Evolutionary conservation across 2,113 vertebrate species (phyloP), one percentile per base, ranked within the genome.

Genomic region (Balaeniceps rex): DNA sequence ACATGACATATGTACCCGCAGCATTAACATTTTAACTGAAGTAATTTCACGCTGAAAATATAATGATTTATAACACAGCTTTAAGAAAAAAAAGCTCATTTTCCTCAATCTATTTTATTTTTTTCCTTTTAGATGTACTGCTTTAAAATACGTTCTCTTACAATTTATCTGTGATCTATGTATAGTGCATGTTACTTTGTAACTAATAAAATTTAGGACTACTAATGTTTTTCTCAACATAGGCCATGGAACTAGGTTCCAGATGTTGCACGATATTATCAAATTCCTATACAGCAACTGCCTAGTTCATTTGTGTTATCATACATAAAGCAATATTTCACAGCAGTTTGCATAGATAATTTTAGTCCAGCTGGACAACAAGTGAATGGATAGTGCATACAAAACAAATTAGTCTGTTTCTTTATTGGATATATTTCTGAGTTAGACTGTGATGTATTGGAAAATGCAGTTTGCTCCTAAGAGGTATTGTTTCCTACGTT

Each of bases 21-120:
- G n/a, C 31, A 79, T 91, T 92, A 94, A 90, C 85, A 93, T 92
- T 97, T 93, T 96, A 96, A 97, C 81, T 84, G 63, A 61, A 94
- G 77, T 92, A 80, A 91, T 93, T 90, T 89, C 96, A 97, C 2
- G 31, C 44, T 94, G 58, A 81, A 97, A 95, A 94, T 76, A 78
- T 8, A 90, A 87, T 87, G 63, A 96, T 94, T 97, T 96, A 88
- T 78, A 93, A 74, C 38, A 79, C 51, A 76, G 57, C 49, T 96
- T 96, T 93, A 82, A 70, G 83, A 51, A 68, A 72, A 79, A 93
- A 75, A 87, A 28, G 7, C 34, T 68, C 46, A 72, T 74, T 94
- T 94, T 57, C 75, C 76, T 95, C 28, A 61, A 49, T 77, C 58
- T 66, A 19, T 71, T 94, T 93, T 91, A 34, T 83, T 95, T 89